Percentiles rank a stretch among this genome's conserved stretches.
phyloP scores from a whole-genome alignment of 2,888 invertebrate species.

The Ophonus ardosiacus region DNA sequence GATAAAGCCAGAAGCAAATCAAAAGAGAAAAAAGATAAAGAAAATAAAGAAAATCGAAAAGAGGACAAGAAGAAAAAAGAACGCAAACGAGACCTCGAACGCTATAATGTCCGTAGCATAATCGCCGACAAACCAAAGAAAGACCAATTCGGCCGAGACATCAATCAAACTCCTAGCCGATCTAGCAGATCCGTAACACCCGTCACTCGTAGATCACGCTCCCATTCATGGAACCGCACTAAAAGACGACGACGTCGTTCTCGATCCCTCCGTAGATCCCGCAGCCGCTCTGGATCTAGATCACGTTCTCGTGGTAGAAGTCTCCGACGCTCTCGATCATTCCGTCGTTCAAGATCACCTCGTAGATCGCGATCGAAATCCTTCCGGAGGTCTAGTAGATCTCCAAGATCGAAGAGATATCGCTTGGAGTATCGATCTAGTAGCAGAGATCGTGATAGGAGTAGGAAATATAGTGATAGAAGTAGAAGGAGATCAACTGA shows the following conservation, averaged over 20 bases:
- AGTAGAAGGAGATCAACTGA: slow-evolving; percentile 68
- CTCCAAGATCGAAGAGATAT: slow-evolving; percentile 71
- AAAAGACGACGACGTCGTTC: slow-evolving; percentile 70
- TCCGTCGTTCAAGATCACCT: slow-evolving; percentile 68
- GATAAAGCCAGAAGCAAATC: slow-evolving; percentile 74
- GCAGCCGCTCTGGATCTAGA: slow-evolving; percentile 65
- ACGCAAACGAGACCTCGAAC: slow-evolving; percentile 86
- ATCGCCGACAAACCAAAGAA: slow-evolving; percentile 85
- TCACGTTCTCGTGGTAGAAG: slow-evolving; percentile 67
- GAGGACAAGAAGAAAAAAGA: slow-evolving; percentile 74
- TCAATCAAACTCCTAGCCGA: slow-evolving; percentile 64
- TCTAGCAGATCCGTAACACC: slow-evolving; percentile 58
- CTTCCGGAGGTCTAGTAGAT: slow-evolving; percentile 68
- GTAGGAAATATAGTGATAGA: slow-evolving; percentile 68
- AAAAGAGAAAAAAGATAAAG: slow-evolving; percentile 71
- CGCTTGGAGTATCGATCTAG: slow-evolving; percentile 70
- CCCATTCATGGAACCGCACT: slow-evolving; percentile 48
- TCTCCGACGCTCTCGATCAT: slow-evolving; percentile 70
- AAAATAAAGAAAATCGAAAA: slow-evolving; percentile 70
- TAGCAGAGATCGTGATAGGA: slow-evolving; percentile 72
- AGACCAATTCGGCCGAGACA: slow-evolving; percentile 88
- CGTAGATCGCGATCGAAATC: slow-evolving; percentile 66
- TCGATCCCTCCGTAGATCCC: slow-evolving; percentile 70
- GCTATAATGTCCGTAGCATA: slow-evolving; percentile 89
- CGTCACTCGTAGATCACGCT: slow-evolving; percentile 54